A percentile compares a stretch with the other conserved stretches of the same genome.
phyloP scores from a whole-genome alignment of 2,113 vertebrate species.

The Psophia crepitans region DNA sequence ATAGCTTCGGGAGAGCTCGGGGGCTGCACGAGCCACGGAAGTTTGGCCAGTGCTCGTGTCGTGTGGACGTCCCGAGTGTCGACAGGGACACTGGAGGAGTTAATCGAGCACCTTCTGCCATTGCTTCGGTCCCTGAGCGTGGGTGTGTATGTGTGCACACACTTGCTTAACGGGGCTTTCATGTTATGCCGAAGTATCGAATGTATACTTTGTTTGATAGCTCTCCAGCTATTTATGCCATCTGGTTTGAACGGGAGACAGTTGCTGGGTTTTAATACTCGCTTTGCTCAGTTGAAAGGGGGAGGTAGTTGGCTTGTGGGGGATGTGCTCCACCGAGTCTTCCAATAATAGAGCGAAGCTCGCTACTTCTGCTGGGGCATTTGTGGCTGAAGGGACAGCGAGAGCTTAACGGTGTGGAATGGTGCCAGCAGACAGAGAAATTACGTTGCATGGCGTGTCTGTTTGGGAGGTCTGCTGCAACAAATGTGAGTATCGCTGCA shows the following conservation, averaged over 20 bases:
- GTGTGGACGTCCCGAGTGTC: neutral
- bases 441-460: neutral
- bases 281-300: neutral
- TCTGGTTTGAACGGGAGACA: conserved; percentile 39
- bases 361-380: conserved; percentile 30
- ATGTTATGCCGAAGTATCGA: neutral
- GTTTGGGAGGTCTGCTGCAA: conserved; percentile 17
- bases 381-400: conserved; percentile 3
- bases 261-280: conserved; percentile 36
- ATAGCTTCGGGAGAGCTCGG: conserved; percentile 7
- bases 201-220: conserved; percentile 23
- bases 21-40: neutral
- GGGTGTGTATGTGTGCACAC: neutral
- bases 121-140: neutral
- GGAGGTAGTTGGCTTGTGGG: neutral
- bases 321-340: conserved; percentile 4
- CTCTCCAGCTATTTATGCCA: conserved; percentile 51
- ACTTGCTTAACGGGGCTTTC: conserved; percentile 18
- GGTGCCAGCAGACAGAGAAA: conserved; percentile 43
- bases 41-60: conserved; percentile 1
- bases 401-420: neutral
- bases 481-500: neutral
- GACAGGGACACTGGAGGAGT: conserved; percentile 8
- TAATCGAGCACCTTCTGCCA: conserved; percentile 12
- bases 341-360: neutral